phyloP scores from a whole-genome alignment of 2,888 invertebrate genomes.

The Cylloceria caligata region DNA sequence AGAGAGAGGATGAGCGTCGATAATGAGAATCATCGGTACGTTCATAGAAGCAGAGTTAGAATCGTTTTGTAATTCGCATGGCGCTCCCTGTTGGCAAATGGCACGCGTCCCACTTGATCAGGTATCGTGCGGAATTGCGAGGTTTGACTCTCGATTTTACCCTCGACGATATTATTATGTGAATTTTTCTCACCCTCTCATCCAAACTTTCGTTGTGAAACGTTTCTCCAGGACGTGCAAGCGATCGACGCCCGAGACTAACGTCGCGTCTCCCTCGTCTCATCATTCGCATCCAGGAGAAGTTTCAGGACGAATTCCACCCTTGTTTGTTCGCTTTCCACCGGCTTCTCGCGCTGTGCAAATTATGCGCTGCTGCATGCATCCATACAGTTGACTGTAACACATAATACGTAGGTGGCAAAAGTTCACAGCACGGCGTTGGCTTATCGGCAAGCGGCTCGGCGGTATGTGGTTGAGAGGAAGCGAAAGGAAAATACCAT shows the following conservation, averaged over 20 bases:
- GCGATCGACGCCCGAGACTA: slow-evolving; percentile 17
- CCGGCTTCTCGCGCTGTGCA: slow-evolving; percentile 46
- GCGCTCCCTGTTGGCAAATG: not conserved
- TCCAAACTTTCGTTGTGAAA: slow-evolving; percentile 36
- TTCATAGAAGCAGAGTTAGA: slow-evolving; percentile 6
- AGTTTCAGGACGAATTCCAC: no score
- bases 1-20: slow-evolving; percentile 31
- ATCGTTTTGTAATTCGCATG: slow-evolving; percentile 38
- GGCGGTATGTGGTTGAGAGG: slow-evolving; percentile 10
- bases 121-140: no score
- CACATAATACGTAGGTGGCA: slow-evolving; percentile 36
- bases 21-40: slow-evolving; percentile 35
- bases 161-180: no score
- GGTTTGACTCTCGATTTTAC: not conserved
- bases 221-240: slow-evolving; percentile 30
- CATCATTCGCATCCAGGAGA: no score
- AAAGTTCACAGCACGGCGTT: slow-evolving; percentile 37
- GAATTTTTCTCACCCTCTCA: not conserved
- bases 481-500: slow-evolving; percentile 51
- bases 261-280: not conserved
- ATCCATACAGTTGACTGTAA: not conserved
- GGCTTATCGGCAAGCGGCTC: slow-evolving; percentile 58
- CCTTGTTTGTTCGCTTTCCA: slow-evolving; percentile 47
- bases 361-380: slow-evolving; percentile 56
- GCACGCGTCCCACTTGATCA: not conserved